A percentile compares a stretch with the other conserved stretches of the same genome.
phyloP scores from a whole-genome alignment of 1,140 invertebrate species.

The Apis laboriosa region DNA sequence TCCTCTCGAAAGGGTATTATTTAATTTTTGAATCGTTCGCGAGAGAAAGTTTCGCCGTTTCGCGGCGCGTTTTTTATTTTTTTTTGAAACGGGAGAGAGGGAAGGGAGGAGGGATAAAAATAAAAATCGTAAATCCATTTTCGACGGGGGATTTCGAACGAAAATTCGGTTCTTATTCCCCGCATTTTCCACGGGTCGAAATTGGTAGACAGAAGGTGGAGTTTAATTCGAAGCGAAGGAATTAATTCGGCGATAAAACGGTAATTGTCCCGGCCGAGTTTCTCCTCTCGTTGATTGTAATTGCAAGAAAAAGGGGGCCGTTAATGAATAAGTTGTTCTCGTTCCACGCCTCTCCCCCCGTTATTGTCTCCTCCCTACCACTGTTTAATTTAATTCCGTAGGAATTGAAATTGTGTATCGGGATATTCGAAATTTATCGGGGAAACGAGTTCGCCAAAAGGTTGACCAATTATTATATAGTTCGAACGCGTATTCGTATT shows the following conservation, averaged over 20 bases:
- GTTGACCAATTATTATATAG: no score
- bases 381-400: background rate
- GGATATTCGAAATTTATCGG: background rate
- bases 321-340: background rate
- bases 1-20: background rate
- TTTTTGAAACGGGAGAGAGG: no score
- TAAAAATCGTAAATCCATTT: background rate
- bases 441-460: no score
- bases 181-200: background rate
- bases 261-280: background rate
- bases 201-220: background rate
- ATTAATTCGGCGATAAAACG: slow-evolving; percentile 15
- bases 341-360: background rate
- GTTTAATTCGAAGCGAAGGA: slow-evolving; percentile 2
- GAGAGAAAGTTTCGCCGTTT: background rate
- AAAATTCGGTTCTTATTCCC: background rate
- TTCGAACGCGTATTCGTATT: no score
- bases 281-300: background rate
- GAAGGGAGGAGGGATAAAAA: no score
- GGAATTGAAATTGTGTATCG: background rate
- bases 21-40: slow-evolving; percentile 8
- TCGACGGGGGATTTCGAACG: background rate
- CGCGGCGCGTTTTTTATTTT: no score
- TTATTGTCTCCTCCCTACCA: no score
- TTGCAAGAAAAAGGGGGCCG: background rate